Conservation (phyloP, 1,140 invertebrate genomes). For the Panagrolaimus sp. region DNA sequence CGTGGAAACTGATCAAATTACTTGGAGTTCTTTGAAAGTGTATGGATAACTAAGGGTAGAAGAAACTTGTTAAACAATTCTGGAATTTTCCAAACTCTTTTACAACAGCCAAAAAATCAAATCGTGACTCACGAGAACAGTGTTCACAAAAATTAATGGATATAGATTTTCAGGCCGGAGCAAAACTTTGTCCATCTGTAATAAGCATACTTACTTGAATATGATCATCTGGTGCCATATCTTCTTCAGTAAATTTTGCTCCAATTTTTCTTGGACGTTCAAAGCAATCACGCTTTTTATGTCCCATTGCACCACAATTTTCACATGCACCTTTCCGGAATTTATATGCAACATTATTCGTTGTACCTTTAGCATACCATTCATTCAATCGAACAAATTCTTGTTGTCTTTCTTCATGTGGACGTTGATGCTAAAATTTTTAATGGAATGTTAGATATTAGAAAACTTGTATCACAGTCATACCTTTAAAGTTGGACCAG, state of each 20-base stretch:
- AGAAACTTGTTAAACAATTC: too few species aligned
- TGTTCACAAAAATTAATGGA: too few species aligned
- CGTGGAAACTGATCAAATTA: too few species aligned
- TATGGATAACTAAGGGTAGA: too few species aligned
- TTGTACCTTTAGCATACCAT: conserved; percentile 69
- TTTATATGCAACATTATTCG: conserved; percentile 67
- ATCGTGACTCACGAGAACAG: too few species aligned
- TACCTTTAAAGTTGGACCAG: conserved; percentile 81
- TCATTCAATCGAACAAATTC: conserved; percentile 70
- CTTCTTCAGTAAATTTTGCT: conserved; percentile 74
- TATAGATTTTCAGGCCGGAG: too few species aligned
- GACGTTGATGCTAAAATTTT: conserved; percentile 78
- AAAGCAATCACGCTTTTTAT: conserved; percentile 92
- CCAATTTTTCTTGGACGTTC: conserved; percentile 85
- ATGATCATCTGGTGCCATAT: conserved; percentile 82
- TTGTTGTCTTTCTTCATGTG: conserved; percentile 77
- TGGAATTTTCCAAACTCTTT: too few species aligned
- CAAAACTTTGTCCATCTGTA: too few species aligned
- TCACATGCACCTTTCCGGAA: conserved; percentile 93
- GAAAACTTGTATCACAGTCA: conserved; percentile 20
- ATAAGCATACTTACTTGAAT: conserved; percentile 5
- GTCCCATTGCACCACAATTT: conserved; percentile 95
- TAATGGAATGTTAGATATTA: too few species aligned
- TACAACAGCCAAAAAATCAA: too few species aligned
- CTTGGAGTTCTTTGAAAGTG: too few species aligned